Percentiles rank a stretch among this genome's conserved stretches.
Conservation (phyloP, 2,888 invertebrate genomes). For the Masnerella sp. region DNA sequence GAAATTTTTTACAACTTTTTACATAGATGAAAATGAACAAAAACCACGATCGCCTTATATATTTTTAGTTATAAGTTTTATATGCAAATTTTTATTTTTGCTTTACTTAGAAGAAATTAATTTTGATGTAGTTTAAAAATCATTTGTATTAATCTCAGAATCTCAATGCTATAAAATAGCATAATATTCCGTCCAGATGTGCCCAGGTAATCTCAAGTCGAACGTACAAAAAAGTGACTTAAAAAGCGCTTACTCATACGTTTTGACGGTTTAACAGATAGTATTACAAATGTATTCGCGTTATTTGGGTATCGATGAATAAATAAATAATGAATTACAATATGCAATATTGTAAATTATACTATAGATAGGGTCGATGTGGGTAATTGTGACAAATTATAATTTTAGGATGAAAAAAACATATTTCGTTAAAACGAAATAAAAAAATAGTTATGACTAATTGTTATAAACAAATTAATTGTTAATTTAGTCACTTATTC, state of each 20-base stretch:
- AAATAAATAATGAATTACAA: constrained; percentile 25
- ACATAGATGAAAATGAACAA: too few relatives aligned
- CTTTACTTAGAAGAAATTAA: neutral
- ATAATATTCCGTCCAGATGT: constrained; percentile 54
- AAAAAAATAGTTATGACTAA: too few relatives aligned
- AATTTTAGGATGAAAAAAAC: too few relatives aligned
- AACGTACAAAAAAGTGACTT: constrained; percentile 49
- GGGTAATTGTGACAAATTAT: too few relatives aligned
- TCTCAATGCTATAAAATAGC: constrained; percentile 49
- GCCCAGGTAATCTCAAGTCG: constrained; percentile 43
- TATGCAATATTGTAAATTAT: constrained; percentile 27
- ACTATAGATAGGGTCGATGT: constrained; percentile 6
- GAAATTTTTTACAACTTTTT: too few relatives aligned
- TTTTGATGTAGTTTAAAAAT: too few relatives aligned
- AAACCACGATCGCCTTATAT: too few relatives aligned
- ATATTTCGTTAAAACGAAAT: too few relatives aligned
- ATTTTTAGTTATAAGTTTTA: neutral
- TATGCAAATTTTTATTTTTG: constrained; percentile 1
- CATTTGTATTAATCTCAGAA: constrained; percentile 17
- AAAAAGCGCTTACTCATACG: constrained; percentile 39
- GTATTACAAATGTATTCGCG: constrained; percentile 3
- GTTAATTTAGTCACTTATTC: too few relatives aligned
- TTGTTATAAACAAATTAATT: too few relatives aligned
- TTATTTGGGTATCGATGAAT: constrained; percentile 35
- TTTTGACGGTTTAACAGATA: constrained; percentile 21